Base-by-base conservation (phyloP, 2,113 vertebrate genomes). In the Phoenicopterus ruber region DNA sequence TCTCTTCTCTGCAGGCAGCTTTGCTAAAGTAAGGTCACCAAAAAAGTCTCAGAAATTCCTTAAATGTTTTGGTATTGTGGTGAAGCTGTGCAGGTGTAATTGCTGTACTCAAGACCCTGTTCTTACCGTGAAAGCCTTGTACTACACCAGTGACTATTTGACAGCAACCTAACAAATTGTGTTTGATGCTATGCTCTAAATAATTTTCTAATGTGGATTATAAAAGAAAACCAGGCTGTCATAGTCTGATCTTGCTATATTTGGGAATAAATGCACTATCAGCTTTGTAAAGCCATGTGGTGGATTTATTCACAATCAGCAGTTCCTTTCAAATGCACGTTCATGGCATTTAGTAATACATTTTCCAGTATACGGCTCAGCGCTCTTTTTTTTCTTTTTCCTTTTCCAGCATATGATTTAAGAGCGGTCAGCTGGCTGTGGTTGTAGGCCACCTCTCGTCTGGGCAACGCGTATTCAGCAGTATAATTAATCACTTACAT, bases 251-350 rank as follows among this genome's bases (percentile, higher is more conserved):
- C 77, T 88, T 85, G 88, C 86, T 96, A 95, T 95, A 93, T 97
- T 96, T 94, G 89, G 90, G 71, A 70, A 82, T 95, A 95, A 97
- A 95, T 74, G 91, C 94, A 44, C 95, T 82, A 58, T 95, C 86
- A 92, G 90, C 91, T 95, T 90, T 95, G 89, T 82, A 70, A 91
- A 96, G 90, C 96, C 97, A 95, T 96, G 96, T 96, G 96, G 94
- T 66, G 77, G 74, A 65, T 97, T 98, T 97, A 95, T 96, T 97
- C 85, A 36, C 78, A 88, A 97, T 97, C 91, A 71, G 96, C 97
- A 95, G 76, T 96, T 97, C 87, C 85, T 93, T 97, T 98, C 93
- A 97, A 46, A 96, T 80, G 85, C 55, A 78, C 85, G 96, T 93
- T 94, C 40, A 21, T 87, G 76, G 88, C 46, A 72, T 88, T 96